phyloP scores from a whole-genome alignment of 2,888 invertebrate genomes.

The Apamea crenata region DNA sequence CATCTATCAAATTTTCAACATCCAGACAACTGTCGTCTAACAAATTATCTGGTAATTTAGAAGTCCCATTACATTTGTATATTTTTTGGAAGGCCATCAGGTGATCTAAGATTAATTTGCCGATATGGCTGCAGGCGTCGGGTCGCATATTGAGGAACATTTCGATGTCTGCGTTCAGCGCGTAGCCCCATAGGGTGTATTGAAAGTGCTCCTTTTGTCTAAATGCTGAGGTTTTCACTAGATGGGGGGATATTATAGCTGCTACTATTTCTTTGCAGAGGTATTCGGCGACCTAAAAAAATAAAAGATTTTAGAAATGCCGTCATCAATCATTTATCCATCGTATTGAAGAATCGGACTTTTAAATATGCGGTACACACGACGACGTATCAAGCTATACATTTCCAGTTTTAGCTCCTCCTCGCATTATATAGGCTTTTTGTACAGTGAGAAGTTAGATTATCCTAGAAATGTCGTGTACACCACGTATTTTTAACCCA shows the following conservation, averaged over 20 bases:
- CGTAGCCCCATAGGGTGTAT: constrained; percentile 90
- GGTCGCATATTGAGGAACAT: constrained; percentile 91
- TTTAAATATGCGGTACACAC: not conserved
- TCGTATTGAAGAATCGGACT: not conserved
- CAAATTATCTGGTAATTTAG: constrained; percentile 79
- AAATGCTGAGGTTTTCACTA: constrained; percentile 87
- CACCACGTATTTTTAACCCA: no score
- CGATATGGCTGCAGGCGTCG: constrained; percentile 90
- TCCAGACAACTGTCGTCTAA: constrained; percentile 84
- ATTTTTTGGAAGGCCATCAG: constrained; percentile 89
- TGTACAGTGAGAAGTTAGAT: no score
- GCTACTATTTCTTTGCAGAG: constrained; percentile 91
- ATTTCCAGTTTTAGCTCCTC: no score
- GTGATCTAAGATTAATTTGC: constrained; percentile 89
- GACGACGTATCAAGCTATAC: no score
- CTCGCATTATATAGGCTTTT: no score
- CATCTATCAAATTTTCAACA: constrained; percentile 85
- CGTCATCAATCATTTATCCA: not conserved
- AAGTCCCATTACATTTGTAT: constrained; percentile 80
- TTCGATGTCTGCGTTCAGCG: constrained; percentile 90
- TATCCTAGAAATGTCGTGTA: no score
- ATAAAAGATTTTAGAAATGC: not conserved
- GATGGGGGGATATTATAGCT: constrained; percentile 88
- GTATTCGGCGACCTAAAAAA: constrained; percentile 90
- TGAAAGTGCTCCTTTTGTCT: constrained; percentile 89